Base-by-base conservation (phyloP, 92 coral and sea anemone species). In the Phenganax stokvisi region DNA sequence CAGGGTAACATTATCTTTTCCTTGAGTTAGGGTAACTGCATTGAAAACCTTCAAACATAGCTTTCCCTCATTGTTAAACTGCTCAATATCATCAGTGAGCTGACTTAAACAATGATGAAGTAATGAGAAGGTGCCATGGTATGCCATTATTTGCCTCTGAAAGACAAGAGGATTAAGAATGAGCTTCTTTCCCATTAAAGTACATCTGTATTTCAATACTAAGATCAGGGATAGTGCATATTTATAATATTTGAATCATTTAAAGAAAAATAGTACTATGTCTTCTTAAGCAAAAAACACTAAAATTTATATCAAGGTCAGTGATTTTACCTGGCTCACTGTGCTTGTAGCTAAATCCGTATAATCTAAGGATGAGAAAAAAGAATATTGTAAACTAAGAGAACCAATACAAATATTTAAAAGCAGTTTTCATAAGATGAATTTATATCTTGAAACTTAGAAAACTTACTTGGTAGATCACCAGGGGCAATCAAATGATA, bases 301-400 rank as follows among this genome's bases (percentile, higher is more conserved):
- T 37, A 37, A 37, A 37, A 37, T 37, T 37, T 37, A 37, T 37
- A 37, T 37, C 3, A 37, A 37, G 47, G 47, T 37, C 67, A 61
- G 27, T 3, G 10, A 27, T 29, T 12, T 9, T 78, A 93, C 98
- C 98, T 93, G 97, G 47, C 91, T 91, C 12, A 93, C 85, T 27
- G 90, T 80, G 65, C 98, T 93, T 1, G 98, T 93, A n/a, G 98
- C 89, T 25, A 93, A 90, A 85, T 93, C 98, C 31, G 98, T 93
- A 87, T 93, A 93, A 85, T 84, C 98, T 93, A 75, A 6, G 62
- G 29, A 63, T 51, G 44, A 84, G 16, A 62, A 76, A 58, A 12
- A 2, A 47, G 63, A 51, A 51, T 80, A 9, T 12, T 37, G 47
- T 37, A 37, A 37, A 37, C 47, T 37, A 2, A 37, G 47, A 37